A percentile compares a stretch with the other conserved stretches of the same genome.
These are phyloP conservation scores for Argya squamiceps DNA, from an alignment of 2,797 vertebrate genomes.

Conservation along the genomic window DNA sequence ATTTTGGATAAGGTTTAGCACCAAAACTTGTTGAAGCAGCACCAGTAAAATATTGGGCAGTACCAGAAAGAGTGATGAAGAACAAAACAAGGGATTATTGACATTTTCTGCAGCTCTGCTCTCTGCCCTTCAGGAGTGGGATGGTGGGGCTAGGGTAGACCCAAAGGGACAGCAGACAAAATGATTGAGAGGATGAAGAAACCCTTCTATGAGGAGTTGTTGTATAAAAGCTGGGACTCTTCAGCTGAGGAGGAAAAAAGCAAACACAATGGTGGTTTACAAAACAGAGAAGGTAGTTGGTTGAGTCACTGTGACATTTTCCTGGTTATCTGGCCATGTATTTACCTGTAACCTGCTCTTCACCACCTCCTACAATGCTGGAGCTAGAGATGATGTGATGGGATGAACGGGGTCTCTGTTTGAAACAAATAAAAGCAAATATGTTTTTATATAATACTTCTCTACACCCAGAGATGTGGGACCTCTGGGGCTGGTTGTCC, in stretches of 20 bases:
- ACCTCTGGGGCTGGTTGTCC: background rate
- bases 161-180: background rate
- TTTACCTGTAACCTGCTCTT: background rate
- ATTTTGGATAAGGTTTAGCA: background rate
- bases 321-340: background rate
- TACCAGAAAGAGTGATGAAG: background rate
- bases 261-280: background rate
- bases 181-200: background rate
- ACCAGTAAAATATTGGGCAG: background rate
- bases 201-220: background rate
- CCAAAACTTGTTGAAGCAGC: background rate
- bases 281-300: background rate
- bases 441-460: background rate
- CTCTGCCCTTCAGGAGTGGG: background rate
- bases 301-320: background rate
- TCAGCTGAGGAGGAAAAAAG: background rate
- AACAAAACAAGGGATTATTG: background rate
- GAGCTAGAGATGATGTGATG: background rate
- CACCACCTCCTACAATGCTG: background rate
- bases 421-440: background rate
- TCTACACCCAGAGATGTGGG: background rate
- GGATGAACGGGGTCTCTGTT: fast-evolving
- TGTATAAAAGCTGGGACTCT: background rate
- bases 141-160: fast-evolving
- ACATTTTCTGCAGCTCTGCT: background rate